These are phyloP conservation scores for Bombus pyrosoma DNA, from an alignment of 1,140 invertebrate species.

Conservation along the genomic window DNA sequence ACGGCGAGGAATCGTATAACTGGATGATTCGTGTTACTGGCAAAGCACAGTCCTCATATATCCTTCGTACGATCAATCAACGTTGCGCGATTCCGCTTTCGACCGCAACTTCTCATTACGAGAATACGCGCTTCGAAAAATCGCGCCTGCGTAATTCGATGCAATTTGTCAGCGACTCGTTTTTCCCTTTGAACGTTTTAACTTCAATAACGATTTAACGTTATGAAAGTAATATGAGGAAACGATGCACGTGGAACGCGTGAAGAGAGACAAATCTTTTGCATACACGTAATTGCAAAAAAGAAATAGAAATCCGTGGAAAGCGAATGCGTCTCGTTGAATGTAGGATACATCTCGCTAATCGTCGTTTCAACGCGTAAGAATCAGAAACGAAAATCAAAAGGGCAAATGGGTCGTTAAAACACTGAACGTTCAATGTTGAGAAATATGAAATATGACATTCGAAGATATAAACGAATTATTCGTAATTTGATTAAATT, in stretches of 20 bases:
- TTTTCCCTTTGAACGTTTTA: too few relatives aligned
- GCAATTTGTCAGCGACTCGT: not conserved
- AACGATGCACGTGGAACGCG: not conserved
- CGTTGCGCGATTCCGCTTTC: not conserved
- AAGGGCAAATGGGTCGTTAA: too few relatives aligned
- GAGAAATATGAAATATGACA: too few relatives aligned
- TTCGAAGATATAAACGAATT: too few relatives aligned
- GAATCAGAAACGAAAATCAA: too few relatives aligned
- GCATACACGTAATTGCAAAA: not conserved
- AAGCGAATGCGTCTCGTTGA: too few relatives aligned
- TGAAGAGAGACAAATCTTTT: too few relatives aligned
- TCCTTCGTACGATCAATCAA: not conserved
- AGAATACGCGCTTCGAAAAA: not conserved
- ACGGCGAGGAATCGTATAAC: constrained; percentile 10
- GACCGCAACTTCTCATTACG: not conserved
- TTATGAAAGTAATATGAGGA: not conserved
- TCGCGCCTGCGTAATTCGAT: not conserved
- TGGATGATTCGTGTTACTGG: constrained; percentile 11
- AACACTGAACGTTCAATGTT: too few relatives aligned
- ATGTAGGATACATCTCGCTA: too few relatives aligned
- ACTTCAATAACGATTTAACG: not conserved
- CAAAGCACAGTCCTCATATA: constrained; percentile 1
- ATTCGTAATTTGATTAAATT: too few relatives aligned
- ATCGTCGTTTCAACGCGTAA: too few relatives aligned
- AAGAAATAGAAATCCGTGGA: too few relatives aligned